Evolutionary conservation across 1,140 invertebrate species (phyloP), one percentile per base, ranked within the genome.

Genomic region (Nasonia vitripennis): DNA sequence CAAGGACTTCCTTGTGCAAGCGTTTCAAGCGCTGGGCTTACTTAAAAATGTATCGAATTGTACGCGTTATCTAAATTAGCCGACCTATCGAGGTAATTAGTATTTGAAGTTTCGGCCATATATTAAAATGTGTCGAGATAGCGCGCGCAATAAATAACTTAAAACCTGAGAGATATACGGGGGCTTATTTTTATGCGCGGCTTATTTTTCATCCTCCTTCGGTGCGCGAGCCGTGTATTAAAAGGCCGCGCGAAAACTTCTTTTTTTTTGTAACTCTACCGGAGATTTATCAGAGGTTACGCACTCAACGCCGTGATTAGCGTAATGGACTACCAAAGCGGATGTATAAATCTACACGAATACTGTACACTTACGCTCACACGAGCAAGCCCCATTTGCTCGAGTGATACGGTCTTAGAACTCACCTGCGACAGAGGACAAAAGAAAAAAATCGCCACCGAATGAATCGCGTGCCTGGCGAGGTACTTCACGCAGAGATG

Each of bases 61-160:
- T 62, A 62, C 55, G 55, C 20, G 17, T 62, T 62, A 62, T 62
- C 55, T 62, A 62, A 62, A 62, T 62, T 62, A 62, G 14, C 55
- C 55, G 55, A 62, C 55, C 55, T 62, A n/a, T 62, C 55, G 20
- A 62, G 55, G 55, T 62, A 62, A 62, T 62, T 62, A 62, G 55
- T 62, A 62, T 62, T 62, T 62, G 55, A n/a, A 62, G 55, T 62
- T 62, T 62, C 55, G n/a, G 55, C 55, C 55, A 62, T 62, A 62
- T 62, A 62, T 62, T 62, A 62, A 62, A n/a, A 62, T 62, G 55
- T 62, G 55, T 62, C 55, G 7, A 62, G 55, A 62, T 62, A 62
- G 55, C 55, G 55, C 17, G 55, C 4, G 55, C 55, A 62, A 17
- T 62, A 62, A 62, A 62, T 62, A 62, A 62, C 55, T 62, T 62